Conservation (phyloP, 2,888 invertebrate genomes). For the Protonemura montana region DNA sequence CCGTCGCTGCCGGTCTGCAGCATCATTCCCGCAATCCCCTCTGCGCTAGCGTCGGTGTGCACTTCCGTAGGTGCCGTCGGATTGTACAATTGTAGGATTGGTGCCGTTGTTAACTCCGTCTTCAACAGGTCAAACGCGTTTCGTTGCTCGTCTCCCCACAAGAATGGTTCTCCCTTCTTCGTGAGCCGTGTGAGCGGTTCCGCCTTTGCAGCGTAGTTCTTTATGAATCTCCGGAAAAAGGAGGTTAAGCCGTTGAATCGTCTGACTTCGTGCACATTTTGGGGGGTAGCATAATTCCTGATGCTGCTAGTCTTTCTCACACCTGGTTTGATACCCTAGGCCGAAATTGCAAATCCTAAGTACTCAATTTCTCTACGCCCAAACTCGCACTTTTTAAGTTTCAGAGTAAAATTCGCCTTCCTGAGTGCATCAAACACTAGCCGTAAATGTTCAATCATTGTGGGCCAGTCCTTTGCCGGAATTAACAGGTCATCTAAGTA, state of each 20-base stretch:
- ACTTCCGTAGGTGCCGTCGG: conserved; percentile 49
- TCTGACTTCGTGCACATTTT: not conserved
- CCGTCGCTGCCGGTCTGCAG: not conserved
- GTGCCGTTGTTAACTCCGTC: conserved; percentile 46
- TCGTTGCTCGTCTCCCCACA: not conserved
- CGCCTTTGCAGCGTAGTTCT: not conserved
- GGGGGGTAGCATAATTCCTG: not conserved
- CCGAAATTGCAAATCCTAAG: not conserved
- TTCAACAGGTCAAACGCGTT: conserved; percentile 34
- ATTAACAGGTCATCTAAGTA: conserved; percentile 55
- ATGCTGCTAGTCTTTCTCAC: not conserved
- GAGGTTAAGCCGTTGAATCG: not conserved
- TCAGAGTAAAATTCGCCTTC: conserved; percentile 52
- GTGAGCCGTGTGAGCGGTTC: not conserved
- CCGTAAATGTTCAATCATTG: conserved; percentile 51
- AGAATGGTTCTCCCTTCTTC: not conserved
- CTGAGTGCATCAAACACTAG: conserved; percentile 50
- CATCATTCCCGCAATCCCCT: not conserved
- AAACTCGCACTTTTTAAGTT: conserved; percentile 53
- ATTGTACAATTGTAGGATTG: conserved; percentile 49
- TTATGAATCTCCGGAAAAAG: not conserved
- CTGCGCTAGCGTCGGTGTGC: not conserved
- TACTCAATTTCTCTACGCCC: conserved; percentile 41
- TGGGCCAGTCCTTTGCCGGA: conserved; percentile 50
- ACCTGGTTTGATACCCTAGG: not conserved